Base-by-base conservation (phyloP, 2,113 vertebrate genomes). In the Limnothrissa miodon region DNA sequence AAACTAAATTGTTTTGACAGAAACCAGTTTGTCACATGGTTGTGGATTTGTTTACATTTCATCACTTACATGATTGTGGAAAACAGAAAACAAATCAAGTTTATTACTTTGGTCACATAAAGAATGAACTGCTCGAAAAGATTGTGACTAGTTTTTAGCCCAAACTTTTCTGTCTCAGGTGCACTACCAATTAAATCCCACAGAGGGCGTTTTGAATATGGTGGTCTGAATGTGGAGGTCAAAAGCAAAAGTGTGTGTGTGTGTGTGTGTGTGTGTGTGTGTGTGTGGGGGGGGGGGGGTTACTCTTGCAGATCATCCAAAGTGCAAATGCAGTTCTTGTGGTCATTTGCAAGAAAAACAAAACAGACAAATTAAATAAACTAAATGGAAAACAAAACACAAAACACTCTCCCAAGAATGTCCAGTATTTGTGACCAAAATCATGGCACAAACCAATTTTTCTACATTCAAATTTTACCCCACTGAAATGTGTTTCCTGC, bases 41-140 rank as follows among this genome's bases (percentile, higher is more conserved):
- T 17, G 66, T 70, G 36, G 4, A 36, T 39, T 0, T 33, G 10
- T 66, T 6, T 66, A 36, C 9, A 36, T 1, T 21, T n/a, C n/a
- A 56, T 19, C 17, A 21, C 11, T 36, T 70, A 70, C 36, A 70
- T 15, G 25, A 10, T 74, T 74, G 13, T 74, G 66, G 11, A 36
- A 74, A 74, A 19, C n/a, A 62, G 7, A 29, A 25, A 62, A 1
- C 29, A 70, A 33, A 33, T 70, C 25, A 74, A 36, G 66, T 74
- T 74, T 74, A 5, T 74, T 74, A 74, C 66, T 74, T 74, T 74
- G 66, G 66, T 74, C 66, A 74, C 66, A 33, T 3, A 74, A 74
- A 74, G 33, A 74, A 1, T 11, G 66, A 74, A 39, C 29, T 17
- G 10, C 36, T 74, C 36, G 19, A 36, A 74, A 74, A 74, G 66